phyloP scores from a whole-genome alignment of 2,888 invertebrate species.

The Mesorhabditis belari region DNA sequence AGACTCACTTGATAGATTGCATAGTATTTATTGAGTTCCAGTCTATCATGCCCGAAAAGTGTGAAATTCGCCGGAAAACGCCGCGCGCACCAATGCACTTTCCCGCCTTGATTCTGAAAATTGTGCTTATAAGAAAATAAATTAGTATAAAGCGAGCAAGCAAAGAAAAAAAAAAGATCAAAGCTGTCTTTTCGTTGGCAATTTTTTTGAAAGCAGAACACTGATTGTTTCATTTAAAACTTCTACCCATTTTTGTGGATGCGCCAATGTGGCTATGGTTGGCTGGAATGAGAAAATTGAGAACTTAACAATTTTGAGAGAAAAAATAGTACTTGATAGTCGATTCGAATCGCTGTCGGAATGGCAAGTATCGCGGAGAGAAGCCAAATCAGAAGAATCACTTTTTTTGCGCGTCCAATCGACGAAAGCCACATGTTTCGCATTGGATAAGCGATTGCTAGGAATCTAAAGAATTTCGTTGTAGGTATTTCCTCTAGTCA shows the following conservation, averaged over 20 bases:
- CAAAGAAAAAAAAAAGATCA: too few species aligned
- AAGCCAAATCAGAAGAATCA: constrained; percentile 62
- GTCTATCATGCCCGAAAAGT: constrained; percentile 15
- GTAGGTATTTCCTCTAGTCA: too few species aligned
- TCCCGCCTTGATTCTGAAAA: constrained; percentile 5
- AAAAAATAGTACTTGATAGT: constrained; percentile 28
- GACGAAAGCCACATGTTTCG: constrained; percentile 67
- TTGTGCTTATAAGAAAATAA: too few species aligned
- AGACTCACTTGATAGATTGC: constrained; percentile 40
- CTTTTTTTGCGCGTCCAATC: constrained; percentile 63
- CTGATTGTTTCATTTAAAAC: too few species aligned
- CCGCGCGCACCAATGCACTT: constrained; percentile 30
- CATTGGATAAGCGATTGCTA: constrained; percentile 69
- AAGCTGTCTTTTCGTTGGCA: too few species aligned
- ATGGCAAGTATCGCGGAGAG: constrained; percentile 62
- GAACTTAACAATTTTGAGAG: too few species aligned
- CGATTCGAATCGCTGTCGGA: constrained; percentile 65
- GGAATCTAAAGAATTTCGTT: constrained; percentile 61
- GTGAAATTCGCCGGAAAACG: constrained; percentile 4
- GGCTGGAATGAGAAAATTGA: too few species aligned
- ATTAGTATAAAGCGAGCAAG: too few species aligned
- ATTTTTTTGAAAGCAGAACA: too few species aligned
- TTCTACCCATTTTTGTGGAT: too few species aligned
- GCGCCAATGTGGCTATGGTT: too few species aligned
- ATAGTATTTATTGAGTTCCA: constrained; percentile 23